Conservation (phyloP, 2,113 vertebrate genomes). For the Phrynosoma blainvillii region DNA sequence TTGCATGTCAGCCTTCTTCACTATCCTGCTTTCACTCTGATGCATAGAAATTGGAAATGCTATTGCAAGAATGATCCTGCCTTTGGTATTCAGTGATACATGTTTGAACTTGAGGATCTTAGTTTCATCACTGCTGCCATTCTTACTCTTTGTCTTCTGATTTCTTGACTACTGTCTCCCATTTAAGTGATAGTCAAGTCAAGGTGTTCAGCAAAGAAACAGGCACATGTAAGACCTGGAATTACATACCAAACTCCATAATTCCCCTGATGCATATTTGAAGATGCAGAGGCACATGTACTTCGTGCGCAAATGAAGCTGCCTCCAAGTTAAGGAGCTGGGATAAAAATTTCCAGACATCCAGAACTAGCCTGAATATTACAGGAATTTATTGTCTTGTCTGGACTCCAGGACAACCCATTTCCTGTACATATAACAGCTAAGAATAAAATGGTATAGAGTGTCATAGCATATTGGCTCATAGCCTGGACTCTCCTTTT, state of each 20-base stretch:
- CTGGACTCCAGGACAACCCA: slow-evolving; percentile 28
- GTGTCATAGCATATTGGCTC: background rate
- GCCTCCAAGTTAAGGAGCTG: background rate
- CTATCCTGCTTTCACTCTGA: too few species aligned
- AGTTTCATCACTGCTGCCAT: too few species aligned
- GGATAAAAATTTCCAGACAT: slow-evolving; percentile 27
- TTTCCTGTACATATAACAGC: slow-evolving; percentile 20
- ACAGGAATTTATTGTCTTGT: slow-evolving; percentile 34
- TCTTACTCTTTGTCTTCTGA: too few species aligned
- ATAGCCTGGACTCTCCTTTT: background rate
- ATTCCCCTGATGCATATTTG: background rate
- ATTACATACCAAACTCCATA: background rate
- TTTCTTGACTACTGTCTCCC: too few species aligned
- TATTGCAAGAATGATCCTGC: too few species aligned
- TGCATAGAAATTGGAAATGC: too few species aligned
- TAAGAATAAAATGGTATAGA: slow-evolving; percentile 22
- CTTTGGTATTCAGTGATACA: too few species aligned
- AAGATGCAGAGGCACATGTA: too few species aligned
- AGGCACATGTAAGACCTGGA: background rate
- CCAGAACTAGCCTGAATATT: slow-evolving; percentile 17
- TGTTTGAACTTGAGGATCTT: too few species aligned
- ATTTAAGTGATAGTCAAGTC: too few species aligned
- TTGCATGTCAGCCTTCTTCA: too few species aligned
- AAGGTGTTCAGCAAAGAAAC: too few species aligned
- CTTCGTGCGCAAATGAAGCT: background rate